Conservation (phyloP, 2,113 vertebrate species). For the Forbesichthys agassizii region DNA sequence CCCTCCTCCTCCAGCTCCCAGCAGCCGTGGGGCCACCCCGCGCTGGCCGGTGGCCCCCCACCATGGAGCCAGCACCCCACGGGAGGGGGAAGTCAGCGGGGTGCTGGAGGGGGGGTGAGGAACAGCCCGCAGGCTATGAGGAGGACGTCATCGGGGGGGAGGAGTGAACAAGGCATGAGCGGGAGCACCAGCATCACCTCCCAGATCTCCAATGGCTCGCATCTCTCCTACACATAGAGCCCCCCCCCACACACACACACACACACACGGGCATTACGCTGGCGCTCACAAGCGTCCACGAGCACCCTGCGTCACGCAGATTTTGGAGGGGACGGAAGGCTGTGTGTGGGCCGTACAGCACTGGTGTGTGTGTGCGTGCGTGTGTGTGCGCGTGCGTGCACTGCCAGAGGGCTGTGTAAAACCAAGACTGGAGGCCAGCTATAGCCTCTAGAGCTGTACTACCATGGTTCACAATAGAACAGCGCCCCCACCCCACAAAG, state of each 20-base stretch:
- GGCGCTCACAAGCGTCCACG: constrained; percentile 1
- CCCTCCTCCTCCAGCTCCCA: constrained; percentile 88
- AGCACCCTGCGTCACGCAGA: not conserved
- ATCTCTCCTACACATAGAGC: constrained; percentile 94
- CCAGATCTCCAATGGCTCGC: constrained; percentile 98
- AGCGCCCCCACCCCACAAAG: no score
- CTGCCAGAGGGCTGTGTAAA: no score
- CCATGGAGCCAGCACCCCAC: constrained; percentile 93
- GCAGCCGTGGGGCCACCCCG: constrained; percentile 93
- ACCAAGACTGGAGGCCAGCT: no score
- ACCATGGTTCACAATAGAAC: no score
- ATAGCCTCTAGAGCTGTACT: constrained; percentile 12
- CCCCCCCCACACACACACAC: constrained; percentile 20
- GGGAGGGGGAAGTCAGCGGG: constrained; percentile 85
- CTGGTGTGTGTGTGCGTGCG: not conserved
- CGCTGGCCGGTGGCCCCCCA: constrained; percentile 88
- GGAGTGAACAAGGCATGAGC: constrained; percentile 97
- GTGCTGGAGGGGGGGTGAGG: constrained; percentile 87
- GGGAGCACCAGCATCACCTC: constrained; percentile 98
- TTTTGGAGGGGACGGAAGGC: not conserved
- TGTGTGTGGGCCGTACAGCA: not conserved
- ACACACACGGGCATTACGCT: constrained; percentile 70
- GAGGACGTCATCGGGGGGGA: constrained; percentile 93
- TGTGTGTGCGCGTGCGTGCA: not conserved
- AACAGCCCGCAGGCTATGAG: constrained; percentile 96